phyloP scores from a whole-genome alignment of 2,113 vertebrate species.

The Bucco capensis region DNA sequence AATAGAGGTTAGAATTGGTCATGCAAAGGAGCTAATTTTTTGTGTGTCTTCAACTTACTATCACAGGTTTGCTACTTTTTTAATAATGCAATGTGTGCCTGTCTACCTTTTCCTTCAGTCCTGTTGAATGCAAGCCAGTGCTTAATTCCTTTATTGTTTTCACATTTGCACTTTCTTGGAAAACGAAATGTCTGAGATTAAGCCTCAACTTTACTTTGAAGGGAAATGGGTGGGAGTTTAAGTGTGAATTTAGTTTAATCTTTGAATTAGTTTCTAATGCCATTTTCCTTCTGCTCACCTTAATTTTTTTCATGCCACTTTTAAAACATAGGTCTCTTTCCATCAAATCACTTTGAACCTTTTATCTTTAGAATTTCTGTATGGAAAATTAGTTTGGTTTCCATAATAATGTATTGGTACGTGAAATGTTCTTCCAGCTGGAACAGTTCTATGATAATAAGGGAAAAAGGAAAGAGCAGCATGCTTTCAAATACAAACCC shows the following conservation, averaged over 20 bases:
- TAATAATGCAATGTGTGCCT: background rate
- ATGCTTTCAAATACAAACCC: background rate
- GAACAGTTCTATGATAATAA: no score
- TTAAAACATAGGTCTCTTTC: background rate
- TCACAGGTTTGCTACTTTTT: background rate
- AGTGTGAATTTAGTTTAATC: background rate
- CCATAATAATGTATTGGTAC: no score
- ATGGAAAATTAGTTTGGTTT: background rate
- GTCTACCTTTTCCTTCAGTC: background rate
- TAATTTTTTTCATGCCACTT: background rate
- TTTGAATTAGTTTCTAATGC: background rate
- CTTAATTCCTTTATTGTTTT: background rate
- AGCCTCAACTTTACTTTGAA: background rate
- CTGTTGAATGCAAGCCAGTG: background rate
- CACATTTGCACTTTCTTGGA: background rate
- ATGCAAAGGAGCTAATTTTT: background rate
- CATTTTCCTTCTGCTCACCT: background rate
- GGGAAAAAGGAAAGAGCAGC: background rate
- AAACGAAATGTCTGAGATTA: background rate
- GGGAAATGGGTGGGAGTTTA: background rate
- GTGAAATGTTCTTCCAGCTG: no score
- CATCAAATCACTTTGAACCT: background rate
- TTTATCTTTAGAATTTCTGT: background rate
- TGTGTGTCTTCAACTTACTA: background rate
- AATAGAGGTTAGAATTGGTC: background rate